Evolutionary conservation across 2,888 invertebrate genomes (phyloP).

Genomic region (Buathra laborator): DNA sequence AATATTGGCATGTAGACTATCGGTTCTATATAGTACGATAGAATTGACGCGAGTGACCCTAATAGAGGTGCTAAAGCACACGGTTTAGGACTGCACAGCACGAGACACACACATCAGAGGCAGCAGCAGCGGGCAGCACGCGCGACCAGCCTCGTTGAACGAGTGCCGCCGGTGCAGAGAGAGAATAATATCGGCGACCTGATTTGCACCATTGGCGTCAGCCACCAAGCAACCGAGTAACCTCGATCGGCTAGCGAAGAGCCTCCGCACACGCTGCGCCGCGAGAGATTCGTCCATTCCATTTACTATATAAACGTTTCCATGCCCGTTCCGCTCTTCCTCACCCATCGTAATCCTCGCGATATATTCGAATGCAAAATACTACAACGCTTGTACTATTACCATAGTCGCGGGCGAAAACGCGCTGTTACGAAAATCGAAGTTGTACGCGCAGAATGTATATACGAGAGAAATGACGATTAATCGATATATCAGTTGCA

Average conservation of each 20-base stretch:
- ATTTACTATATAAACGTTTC: constrained; percentile 1
- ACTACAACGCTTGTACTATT: too few species aligned
- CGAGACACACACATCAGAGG: constrained; percentile 51
- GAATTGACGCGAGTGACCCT: constrained; percentile 54
- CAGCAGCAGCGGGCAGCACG: constrained; percentile 48
- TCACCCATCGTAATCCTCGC: constrained; percentile 39
- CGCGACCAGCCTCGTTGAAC: constrained; percentile 21
- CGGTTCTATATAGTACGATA: constrained; percentile 16
- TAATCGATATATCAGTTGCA: not conserved
- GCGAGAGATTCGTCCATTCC: constrained; percentile 54
- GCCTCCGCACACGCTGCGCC: constrained; percentile 49
- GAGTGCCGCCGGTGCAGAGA: constrained; percentile 62
- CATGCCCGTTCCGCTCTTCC: constrained; percentile 53
- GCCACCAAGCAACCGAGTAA: constrained; percentile 74
- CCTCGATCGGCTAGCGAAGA: constrained; percentile 75
- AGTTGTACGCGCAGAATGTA: too few species aligned
- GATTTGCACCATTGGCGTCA: constrained; percentile 78
- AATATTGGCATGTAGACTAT: not conserved
- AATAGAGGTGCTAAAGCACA: constrained; percentile 58
- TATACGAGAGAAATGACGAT: too few species aligned
- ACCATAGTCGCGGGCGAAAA: too few species aligned
- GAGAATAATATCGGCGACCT: constrained; percentile 78
- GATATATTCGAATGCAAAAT: not conserved
- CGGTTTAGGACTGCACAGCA: constrained; percentile 54
- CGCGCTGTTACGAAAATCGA: too few species aligned